Conservation (phyloP, 1,140 invertebrate genomes). For the Aphidius gifuensis region DNA sequence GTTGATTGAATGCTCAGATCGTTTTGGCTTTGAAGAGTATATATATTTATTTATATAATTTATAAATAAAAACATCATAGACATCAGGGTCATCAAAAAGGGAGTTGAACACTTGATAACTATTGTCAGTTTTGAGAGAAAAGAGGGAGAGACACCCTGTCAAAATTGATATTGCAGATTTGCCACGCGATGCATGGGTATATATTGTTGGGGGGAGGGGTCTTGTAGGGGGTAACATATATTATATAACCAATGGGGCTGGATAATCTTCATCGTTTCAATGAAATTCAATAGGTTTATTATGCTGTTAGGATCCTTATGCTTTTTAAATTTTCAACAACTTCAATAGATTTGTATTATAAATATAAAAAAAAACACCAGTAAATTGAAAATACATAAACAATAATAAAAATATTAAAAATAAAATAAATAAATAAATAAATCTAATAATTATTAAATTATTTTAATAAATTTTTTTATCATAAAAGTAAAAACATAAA, state of each 20-base stretch:
- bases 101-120: slow-evolving; percentile 13
- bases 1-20: too few species aligned
- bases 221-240: background rate
- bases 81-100: too few species aligned
- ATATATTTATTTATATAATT: too few species aligned
- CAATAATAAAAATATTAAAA: too few species aligned
- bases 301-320: slow-evolving; percentile 23
- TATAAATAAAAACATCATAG: too few species aligned
- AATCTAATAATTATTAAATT: too few species aligned
- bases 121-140: slow-evolving; percentile 34
- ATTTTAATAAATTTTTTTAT: too few species aligned
- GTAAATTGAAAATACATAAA: too few species aligned
- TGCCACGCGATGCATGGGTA: slow-evolving; percentile 38
- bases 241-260: slow-evolving; percentile 11
- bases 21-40: too few species aligned
- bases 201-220: background rate
- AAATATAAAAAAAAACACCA: too few species aligned
- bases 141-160: slow-evolving; percentile 36
- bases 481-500: too few species aligned
- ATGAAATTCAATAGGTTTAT: slow-evolving; percentile 25
- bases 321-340: slow-evolving; percentile 3
- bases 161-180: slow-evolving; percentile 48
- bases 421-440: too few species aligned
- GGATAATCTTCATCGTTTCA: slow-evolving; percentile 24
- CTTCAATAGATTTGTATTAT: background rate